Conservation (phyloP, 2,113 vertebrate genomes). For the Corydoras sp. region DNA sequence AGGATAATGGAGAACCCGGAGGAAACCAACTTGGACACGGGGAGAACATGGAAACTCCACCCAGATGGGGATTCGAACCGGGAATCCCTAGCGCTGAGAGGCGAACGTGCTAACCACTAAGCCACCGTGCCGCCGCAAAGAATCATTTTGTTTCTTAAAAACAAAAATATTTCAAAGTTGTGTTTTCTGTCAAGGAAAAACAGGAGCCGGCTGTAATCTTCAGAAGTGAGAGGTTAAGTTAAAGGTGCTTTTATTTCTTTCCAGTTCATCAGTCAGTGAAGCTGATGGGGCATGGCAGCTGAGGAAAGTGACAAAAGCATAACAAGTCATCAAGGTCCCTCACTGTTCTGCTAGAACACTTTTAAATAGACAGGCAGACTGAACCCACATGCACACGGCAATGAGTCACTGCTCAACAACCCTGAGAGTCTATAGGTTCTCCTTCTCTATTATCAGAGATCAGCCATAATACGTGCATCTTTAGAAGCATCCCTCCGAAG, state of each 20-base stretch:
- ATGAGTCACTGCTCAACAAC: not conserved
- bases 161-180: not conserved
- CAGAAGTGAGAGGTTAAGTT: not conserved
- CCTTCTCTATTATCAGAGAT: too few relatives aligned
- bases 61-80: too few relatives aligned
- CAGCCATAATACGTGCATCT: not conserved
- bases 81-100: too few relatives aligned
- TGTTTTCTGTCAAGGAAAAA: not conserved
- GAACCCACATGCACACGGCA: not conserved
- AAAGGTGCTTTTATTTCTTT: slow-evolving; percentile 25
- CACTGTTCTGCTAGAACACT: not conserved
- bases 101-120: too few relatives aligned
- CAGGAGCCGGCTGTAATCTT: not conserved
- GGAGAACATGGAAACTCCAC: too few relatives aligned
- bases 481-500: not conserved
- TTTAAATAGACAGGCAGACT: not conserved
- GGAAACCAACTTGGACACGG: too few relatives aligned
- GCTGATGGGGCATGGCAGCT: not conserved
- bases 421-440: too few relatives aligned
- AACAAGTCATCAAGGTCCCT: not conserved
- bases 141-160: too few relatives aligned
- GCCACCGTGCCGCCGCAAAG: too few relatives aligned
- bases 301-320: not conserved
- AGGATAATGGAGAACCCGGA: too few relatives aligned
- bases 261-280: not conserved